Evolutionary conservation across 2,113 vertebrate species (phyloP).

Genomic region (Stegastes partitus): DNA sequence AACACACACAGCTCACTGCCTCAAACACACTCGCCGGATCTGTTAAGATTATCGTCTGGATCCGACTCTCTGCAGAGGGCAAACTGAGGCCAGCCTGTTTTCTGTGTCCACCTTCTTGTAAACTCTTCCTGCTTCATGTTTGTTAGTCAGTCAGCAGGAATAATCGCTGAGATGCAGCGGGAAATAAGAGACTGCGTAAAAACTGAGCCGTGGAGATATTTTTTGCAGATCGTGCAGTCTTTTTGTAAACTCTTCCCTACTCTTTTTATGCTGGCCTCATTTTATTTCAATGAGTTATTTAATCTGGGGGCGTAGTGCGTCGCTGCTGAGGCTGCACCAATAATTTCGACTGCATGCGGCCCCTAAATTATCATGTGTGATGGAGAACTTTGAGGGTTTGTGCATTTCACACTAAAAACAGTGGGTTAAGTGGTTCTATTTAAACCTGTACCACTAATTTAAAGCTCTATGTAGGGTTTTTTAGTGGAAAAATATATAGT

Average conservation of each 20-base stretch:
- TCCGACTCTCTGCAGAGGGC: slow-evolving; percentile 56
- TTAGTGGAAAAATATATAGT: slow-evolving; percentile 17
- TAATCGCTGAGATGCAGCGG: slow-evolving; percentile 9
- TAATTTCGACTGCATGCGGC: slow-evolving; percentile 20
- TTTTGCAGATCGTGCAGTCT: background rate
- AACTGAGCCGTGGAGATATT: slow-evolving; percentile 6
- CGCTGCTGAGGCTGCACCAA: background rate
- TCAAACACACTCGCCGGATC: slow-evolving; percentile 48
- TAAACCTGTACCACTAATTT: slow-evolving; percentile 46
- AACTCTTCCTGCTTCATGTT: slow-evolving; percentile 52
- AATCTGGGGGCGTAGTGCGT: background rate
- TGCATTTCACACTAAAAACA: slow-evolving; percentile 37
- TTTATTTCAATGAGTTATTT: slow-evolving; percentile 6
- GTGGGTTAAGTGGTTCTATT: slow-evolving; percentile 14
- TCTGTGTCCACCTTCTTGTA: slow-evolving; percentile 50
- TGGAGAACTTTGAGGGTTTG: slow-evolving; percentile 19
- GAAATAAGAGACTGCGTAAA: slow-evolving; percentile 20
- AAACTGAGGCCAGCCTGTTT: slow-evolving; percentile 53
- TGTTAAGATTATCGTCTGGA: slow-evolving; percentile 62
- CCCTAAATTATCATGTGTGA: slow-evolving; percentile 38
- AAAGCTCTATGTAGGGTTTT: slow-evolving; percentile 10
- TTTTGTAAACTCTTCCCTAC: background rate
- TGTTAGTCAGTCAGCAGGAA: slow-evolving; percentile 41
- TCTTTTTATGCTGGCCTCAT: slow-evolving; percentile 1
- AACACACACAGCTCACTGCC: slow-evolving; percentile 4